A percentile compares a stretch with the other conserved stretches of the same genome.
phyloP scores from a whole-genome alignment of 2,113 vertebrate species.

The Callipepla squamata region DNA sequence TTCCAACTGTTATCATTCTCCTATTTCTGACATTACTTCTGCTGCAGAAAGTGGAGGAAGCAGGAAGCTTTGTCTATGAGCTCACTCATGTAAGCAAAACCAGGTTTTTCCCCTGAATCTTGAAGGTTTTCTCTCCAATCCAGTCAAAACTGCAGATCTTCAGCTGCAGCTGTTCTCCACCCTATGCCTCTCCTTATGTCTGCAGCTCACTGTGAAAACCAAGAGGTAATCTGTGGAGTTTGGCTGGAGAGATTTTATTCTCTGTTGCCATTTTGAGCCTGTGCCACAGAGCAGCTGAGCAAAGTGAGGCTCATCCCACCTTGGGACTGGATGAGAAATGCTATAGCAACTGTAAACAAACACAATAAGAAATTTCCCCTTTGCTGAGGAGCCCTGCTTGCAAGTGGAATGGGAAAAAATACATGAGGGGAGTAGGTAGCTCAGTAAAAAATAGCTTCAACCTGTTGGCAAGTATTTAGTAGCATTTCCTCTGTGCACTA shows the following conservation, averaged over 20 bases:
- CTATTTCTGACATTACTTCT: neutral
- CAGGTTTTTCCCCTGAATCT: neutral
- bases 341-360: constrained; percentile 42
- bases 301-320: neutral
- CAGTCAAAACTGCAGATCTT: constrained; percentile 11
- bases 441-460: neutral
- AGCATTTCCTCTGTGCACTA: neutral
- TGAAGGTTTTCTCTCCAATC: neutral
- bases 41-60: neutral
- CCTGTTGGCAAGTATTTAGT: neutral
- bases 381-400: neutral
- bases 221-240: neutral
- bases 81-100: neutral
- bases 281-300: neutral
- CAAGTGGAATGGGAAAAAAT: neutral
- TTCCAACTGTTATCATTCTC: neutral
- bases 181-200: neutral
- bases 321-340: neutral
- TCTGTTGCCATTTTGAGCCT: constrained; percentile 3
- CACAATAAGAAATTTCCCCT: neutral
- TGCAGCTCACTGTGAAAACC: neutral
- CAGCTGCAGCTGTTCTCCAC: neutral
- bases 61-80: neutral
- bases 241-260: neutral
- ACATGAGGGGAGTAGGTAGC: neutral